A percentile compares a stretch with the other conserved stretches of the same genome.
Conservation (phyloP, 2,888 invertebrate genomes). For the Vesta saturnalis region DNA sequence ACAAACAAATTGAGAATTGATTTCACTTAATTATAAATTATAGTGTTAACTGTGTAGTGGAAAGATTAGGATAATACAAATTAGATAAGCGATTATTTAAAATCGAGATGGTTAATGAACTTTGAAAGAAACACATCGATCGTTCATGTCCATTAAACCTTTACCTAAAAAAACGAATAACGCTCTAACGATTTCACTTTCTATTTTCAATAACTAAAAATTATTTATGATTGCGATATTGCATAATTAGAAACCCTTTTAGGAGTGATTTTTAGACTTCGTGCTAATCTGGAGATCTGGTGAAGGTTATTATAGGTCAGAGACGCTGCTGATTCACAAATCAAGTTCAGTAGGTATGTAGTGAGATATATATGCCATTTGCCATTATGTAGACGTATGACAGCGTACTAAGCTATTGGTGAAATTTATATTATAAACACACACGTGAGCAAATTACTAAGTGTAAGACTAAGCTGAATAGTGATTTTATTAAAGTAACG, state of each 20-base stretch:
- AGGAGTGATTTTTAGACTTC: too few relatives aligned
- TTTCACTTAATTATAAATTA: too few relatives aligned
- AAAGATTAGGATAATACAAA: too few relatives aligned
- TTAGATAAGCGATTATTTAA: too few relatives aligned
- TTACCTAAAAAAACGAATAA: not conserved
- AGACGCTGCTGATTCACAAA: constrained; percentile 25
- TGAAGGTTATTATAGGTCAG: constrained; percentile 28
- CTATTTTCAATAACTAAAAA: not conserved
- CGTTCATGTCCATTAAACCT: too few relatives aligned
- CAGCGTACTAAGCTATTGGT: constrained; percentile 28
- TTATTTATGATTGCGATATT: not conserved
- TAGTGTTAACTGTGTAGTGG: too few relatives aligned
- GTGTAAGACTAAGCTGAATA: constrained; percentile 17
- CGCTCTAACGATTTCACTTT: not conserved
- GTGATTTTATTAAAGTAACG: constrained; percentile 27
- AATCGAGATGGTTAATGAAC: too few relatives aligned
- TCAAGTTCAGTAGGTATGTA: constrained; percentile 2
- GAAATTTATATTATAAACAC: constrained; percentile 29
- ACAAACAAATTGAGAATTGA: too few relatives aligned
- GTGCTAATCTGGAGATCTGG: not conserved
- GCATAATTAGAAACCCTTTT: too few relatives aligned
- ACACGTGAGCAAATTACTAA: constrained; percentile 31
- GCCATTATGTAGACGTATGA: not conserved
- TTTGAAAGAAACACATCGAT: too few relatives aligned
- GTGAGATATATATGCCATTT: constrained; percentile 14